These are phyloP conservation scores for Oedothorax gibbosus DNA, from an alignment of 1,140 invertebrate species.

Conservation along the genomic window DNA sequence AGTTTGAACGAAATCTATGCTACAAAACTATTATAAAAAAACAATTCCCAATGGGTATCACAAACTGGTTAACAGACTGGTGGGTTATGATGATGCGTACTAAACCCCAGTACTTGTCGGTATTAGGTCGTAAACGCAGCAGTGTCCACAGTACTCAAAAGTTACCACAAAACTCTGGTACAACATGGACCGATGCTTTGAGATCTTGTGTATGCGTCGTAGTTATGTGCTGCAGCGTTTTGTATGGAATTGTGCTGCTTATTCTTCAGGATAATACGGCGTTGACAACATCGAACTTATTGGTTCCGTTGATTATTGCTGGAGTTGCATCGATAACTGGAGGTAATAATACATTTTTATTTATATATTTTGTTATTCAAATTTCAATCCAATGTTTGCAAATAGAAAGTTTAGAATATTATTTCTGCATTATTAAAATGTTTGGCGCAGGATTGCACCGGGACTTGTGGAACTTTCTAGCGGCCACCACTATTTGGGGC, in stretches of 20 bases:
- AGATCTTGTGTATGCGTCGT: constrained; percentile 12
- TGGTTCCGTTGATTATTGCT: constrained; percentile 25
- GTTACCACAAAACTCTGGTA: not conserved
- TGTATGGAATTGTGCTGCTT: constrained; percentile 25
- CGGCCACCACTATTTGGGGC: too few relatives aligned
- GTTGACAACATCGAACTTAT: not conserved
- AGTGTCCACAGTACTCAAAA: constrained; percentile 31
- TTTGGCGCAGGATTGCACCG: too few relatives aligned
- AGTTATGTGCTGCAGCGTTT: constrained; percentile 31
- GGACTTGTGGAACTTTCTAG: too few relatives aligned
- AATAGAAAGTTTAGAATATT: too few relatives aligned
- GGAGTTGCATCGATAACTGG: constrained; percentile 23
- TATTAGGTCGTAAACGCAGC: constrained; percentile 23
- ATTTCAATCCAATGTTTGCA: too few relatives aligned
- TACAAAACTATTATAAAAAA: too few relatives aligned
- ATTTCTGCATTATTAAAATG: too few relatives aligned
- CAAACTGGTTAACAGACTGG: constrained; percentile 25
- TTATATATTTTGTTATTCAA: not conserved
- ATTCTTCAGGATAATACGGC: not conserved
- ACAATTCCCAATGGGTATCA: constrained; percentile 7
- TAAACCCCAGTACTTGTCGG: constrained; percentile 40
- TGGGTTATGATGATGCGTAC: constrained; percentile 46
- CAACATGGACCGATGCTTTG: not conserved
- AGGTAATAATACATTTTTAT: constrained; percentile 8
- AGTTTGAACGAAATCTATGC: too few relatives aligned